Conservation (phyloP, 2,797 vertebrate genomes). For the Remorina albescens region DNA sequence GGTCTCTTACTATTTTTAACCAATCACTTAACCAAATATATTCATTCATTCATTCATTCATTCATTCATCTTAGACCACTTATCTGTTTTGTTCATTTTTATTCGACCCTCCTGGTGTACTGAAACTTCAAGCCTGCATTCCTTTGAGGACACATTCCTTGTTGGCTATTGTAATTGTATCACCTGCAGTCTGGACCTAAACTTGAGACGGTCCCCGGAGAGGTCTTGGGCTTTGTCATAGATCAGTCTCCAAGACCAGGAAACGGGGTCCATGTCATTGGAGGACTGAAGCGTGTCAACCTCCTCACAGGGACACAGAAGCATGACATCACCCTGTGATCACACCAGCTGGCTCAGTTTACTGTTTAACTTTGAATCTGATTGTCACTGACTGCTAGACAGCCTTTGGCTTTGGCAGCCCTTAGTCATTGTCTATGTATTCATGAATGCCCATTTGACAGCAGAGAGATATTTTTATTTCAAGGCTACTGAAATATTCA, state of each 20-base stretch:
- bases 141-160: slow-evolving; percentile 11
- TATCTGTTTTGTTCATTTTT: neutral
- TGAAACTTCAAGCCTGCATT: neutral
- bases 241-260: slow-evolving; percentile 26
- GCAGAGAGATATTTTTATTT: neutral
- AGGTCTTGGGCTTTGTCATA: slow-evolving; percentile 24
- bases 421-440: slow-evolving; percentile 6
- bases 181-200: slow-evolving; percentile 18
- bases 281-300: slow-evolving; percentile 26
- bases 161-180: slow-evolving; percentile 23
- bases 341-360: slow-evolving; percentile 31
- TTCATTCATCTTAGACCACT: too few relatives aligned
- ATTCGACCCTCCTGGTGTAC: neutral
- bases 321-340: slow-evolving; percentile 44
- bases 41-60: too few relatives aligned
- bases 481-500: slow-evolving; percentile 20
- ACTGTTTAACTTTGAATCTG: slow-evolving; percentile 23
- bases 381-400: slow-evolving; percentile 31
- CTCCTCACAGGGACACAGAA: slow-evolving; percentile 2
- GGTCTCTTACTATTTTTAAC: too few relatives aligned
- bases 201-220: slow-evolving; percentile 11
- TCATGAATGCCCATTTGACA: slow-evolving; percentile 11
- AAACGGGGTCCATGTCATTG: slow-evolving; percentile 40
- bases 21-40: neutral
- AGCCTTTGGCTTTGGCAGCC: slow-evolving; percentile 7